Base-by-base conservation (phyloP, 37 sponge, comb jelly and placozoan genomes). In the Halichondria panicea region DNA sequence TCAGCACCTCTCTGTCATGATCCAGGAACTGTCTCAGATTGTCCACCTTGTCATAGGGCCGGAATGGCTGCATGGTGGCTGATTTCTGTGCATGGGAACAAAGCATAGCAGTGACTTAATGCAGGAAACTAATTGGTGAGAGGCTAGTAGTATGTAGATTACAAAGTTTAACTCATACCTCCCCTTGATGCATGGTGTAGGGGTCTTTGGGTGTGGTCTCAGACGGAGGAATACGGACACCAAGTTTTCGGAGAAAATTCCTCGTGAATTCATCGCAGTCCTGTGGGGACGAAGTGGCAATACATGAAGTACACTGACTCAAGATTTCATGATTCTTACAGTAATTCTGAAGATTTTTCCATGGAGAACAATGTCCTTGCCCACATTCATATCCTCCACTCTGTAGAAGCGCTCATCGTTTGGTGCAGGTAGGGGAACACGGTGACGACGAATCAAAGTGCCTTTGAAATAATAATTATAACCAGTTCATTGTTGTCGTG, bases 241-340 rank as follows among this genome's bases (percentile, higher is more conserved):
- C 99, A 25, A 89, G 28, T 67, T 97, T 94, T 24, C 56, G 40
- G 42, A 97, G 88, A 62, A 93, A 97, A 75, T 93, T 93, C 33
- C 92, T 66, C 25, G 99, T 97, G 61, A 97, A 97, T 50, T 71
- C 72, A 84, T 97, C 99, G 63, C 99, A 97, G 79, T 76, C 94
- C 97, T 96, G n/a, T 48, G 13, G 50, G 13, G 50, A 48, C 9
- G 50, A 9, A 18, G 13, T 48, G 9, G 9, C 13, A 48, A 48
- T 18, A 9, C 50, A 48, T 48, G 13, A 48, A 48, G 13, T 13
- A 48, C 50, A 40, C 4, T 6, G 43, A 2, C 12, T 12, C 22
- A 38, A 4, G 35, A 2, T 12, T n/a, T n/a, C n/a, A n/a, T n/a
- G n/a, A n/a, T n/a, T 81, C 90, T 83, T 5, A 96, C 99, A 12